Evolutionary conservation across 2,797 vertebrate species (phyloP).

Genomic region (Decapterus maruadsi): DNA sequence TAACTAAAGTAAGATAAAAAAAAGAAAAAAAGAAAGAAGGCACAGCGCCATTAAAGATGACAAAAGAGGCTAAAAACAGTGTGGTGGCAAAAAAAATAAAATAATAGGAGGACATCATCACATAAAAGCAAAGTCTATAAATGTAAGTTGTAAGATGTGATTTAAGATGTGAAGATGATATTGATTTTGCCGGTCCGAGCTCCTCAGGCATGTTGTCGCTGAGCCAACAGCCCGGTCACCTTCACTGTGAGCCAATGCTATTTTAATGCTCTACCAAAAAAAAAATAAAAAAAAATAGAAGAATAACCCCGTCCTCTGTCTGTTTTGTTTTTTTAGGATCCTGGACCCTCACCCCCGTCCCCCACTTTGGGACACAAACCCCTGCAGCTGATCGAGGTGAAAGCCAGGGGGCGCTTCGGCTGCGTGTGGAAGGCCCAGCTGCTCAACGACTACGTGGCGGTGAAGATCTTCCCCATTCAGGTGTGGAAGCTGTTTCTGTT

Average conservation of each 20-base stretch:
- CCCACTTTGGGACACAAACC: slow-evolving; percentile 94
- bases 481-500: slow-evolving; percentile 70
- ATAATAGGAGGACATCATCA: neutral
- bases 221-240: slow-evolving; percentile 59
- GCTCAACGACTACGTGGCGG: slow-evolving; percentile 93
- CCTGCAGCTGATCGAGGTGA: slow-evolving; percentile 95
- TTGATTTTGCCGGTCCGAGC: slow-evolving; percentile 50
- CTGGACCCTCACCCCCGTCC: slow-evolving; percentile 93
- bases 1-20: neutral
- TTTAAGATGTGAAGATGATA: slow-evolving; percentile 54
- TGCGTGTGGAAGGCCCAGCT: slow-evolving; percentile 99
- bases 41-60: neutral
- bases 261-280: slow-evolving; percentile 36
- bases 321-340: slow-evolving; percentile 84
- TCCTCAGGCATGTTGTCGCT: slow-evolving; percentile 45
- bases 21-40: neutral
- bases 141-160: slow-evolving; percentile 43
- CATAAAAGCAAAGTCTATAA: slow-evolving; percentile 31
- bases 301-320: slow-evolving; percentile 23
- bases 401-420: slow-evolving; percentile 96
- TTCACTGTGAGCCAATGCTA: slow-evolving; percentile 43
- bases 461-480: slow-evolving; percentile 99
- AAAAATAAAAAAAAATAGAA: slow-evolving; percentile 15
- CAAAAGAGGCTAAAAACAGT: slow-evolving; percentile 3
- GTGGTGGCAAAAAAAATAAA: neutral